Conservation (phyloP, 1,140 invertebrate species). For the Steinernema khuongi region DNA sequence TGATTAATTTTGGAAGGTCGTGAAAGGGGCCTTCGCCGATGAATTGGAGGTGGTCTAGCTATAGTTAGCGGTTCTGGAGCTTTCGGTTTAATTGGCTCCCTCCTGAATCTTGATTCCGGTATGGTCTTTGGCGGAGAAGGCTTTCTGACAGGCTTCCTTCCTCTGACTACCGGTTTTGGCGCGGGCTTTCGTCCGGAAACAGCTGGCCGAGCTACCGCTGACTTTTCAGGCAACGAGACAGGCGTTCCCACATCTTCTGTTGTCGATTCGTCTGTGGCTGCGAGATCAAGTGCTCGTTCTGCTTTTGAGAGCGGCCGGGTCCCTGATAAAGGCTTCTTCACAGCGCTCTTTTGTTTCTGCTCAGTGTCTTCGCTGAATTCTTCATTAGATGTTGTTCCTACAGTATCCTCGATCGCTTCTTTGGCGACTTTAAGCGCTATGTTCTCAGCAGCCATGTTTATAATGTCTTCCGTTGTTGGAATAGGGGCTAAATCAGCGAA, state of each 20-base stretch:
- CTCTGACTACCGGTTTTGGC: neutral
- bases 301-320: no score
- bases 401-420: neutral
- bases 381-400: neutral
- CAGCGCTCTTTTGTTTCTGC: neutral
- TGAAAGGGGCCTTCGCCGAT: neutral
- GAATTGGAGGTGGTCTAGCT: neutral
- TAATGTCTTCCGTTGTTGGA: conserved; percentile 1
- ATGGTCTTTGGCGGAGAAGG: neutral
- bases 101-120: no score
- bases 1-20: neutral
- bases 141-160: neutral
- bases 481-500: neutral
- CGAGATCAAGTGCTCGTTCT: no score
- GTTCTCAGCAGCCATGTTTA: neutral
- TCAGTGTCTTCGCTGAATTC: no score
- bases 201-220: no score
- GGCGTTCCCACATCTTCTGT: no score
- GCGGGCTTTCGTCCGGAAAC: no score
- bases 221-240: neutral
- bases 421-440: neutral
- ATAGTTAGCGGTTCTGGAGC: neutral
- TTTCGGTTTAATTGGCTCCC: neutral
- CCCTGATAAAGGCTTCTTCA: no score
- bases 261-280: no score